Conservation (phyloP, 2,888 invertebrate species). For the Ganaspis brasiliensis region DNA sequence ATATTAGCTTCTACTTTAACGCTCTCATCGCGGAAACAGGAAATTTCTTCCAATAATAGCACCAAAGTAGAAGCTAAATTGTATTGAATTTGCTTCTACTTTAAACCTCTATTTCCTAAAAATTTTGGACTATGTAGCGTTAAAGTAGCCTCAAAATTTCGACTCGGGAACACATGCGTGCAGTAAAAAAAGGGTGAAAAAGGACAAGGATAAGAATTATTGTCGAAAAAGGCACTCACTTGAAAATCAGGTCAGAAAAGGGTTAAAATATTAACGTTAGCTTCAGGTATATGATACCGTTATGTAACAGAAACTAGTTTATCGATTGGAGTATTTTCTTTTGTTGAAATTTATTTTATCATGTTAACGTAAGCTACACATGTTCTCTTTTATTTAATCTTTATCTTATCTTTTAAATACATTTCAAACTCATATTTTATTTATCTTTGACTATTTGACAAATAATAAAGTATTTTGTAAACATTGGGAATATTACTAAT, state of each 20-base stretch:
- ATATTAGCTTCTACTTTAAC: too few relatives aligned
- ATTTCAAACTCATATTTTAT: too few relatives aligned
- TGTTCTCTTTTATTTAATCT: neutral
- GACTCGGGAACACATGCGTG: constrained; percentile 13
- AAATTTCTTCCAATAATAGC: too few relatives aligned
- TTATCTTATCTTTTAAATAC: too few relatives aligned
- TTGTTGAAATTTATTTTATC: neutral
- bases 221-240: constrained; percentile 63
- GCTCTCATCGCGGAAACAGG: too few relatives aligned
- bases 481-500: too few relatives aligned
- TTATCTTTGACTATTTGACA: too few relatives aligned
- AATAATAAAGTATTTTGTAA: too few relatives aligned
- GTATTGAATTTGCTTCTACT: too few relatives aligned
- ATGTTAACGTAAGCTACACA: neutral
- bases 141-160: too few relatives aligned
- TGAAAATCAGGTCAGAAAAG: constrained; percentile 63
- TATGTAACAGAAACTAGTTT: constrained; percentile 41
- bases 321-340: neutral
- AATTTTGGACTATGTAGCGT: neutral
- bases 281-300: constrained; percentile 59
- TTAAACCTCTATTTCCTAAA: neutral
- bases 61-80: too few relatives aligned
- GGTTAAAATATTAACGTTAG: constrained; percentile 56
- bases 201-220: constrained; percentile 60
- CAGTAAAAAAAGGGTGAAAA: constrained; percentile 1